These are phyloP conservation scores for Druon quercuslanigerum DNA, from an alignment of 1,140 invertebrate species.

Conservation along the genomic window DNA sequence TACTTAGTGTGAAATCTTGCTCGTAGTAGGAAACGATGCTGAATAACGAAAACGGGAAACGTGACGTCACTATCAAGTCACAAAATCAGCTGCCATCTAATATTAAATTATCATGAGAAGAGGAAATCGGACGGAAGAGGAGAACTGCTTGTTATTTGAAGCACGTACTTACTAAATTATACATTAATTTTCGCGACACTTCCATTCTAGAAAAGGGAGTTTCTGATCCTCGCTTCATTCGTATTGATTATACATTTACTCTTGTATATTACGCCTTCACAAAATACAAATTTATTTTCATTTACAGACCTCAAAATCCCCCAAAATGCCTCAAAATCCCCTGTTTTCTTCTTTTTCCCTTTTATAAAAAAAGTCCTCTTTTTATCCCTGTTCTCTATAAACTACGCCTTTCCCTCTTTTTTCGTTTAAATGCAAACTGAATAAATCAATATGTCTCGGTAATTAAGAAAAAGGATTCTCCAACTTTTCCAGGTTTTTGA, in stretches of 20 bases:
- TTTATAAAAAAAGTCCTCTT: too few relatives aligned
- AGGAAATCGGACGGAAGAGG: conserved; percentile 5
- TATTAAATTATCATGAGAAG: conserved; percentile 39
- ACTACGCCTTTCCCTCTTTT: too few relatives aligned
- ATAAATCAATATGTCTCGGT: too few relatives aligned
- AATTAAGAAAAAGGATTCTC: too few relatives aligned
- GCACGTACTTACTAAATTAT: conserved; percentile 53
- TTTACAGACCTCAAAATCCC: too few relatives aligned
- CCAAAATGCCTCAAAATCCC: too few relatives aligned
- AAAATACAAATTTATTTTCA: background rate
- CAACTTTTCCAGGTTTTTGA: too few relatives aligned
- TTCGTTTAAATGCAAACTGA: too few relatives aligned
- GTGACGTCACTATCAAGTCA: conserved; percentile 47
- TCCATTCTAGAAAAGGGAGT: conserved; percentile 40
- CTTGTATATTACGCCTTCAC: background rate
- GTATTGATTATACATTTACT: conserved; percentile 50
- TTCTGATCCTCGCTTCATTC: conserved; percentile 47
- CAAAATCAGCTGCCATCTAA: conserved; percentile 36
- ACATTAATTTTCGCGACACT: conserved; percentile 48
- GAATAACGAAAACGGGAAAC: conserved; percentile 47
- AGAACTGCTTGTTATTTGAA: conserved; percentile 50
- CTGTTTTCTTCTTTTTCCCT: too few relatives aligned
- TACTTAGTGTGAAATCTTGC: background rate
- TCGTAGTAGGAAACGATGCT: background rate
- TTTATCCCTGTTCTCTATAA: too few relatives aligned